Evolutionary conservation across 2,113 vertebrate genomes (phyloP), one percentile per base, ranked within the genome.

Genomic region (Prinia subflava): DNA sequence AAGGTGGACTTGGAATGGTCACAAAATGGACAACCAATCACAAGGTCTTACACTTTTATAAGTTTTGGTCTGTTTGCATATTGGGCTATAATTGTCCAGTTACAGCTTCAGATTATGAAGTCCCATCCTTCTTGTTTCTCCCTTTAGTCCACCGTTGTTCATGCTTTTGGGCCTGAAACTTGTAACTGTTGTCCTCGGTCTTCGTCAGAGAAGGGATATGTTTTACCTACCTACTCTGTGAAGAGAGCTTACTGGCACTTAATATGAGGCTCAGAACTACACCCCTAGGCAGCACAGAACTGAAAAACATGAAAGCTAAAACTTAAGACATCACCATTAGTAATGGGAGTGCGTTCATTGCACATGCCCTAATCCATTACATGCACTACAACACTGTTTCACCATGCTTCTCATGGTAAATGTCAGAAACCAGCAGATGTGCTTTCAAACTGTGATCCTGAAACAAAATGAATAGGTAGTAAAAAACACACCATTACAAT

Each of bases 341-440:
- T 18, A 52, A 28, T 5, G 7, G 11, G 10, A 56, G 6, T n/a
- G 3, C 0, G 0, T 60, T 60, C 55, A 33, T 10, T 2, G 2
- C 4, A 1, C 2, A 1, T 35, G 4, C 2, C 1, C 2, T 52
- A 78, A 46, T 60, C 11, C 22, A 60, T 15, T 20, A 44, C 8
- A 49, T 30, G 15, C 8, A 9, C 5, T 56, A 24, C 14, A 49
- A 20, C 4, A 10, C 13, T 27, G 23, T 12, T 93, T 42, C 2
- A 0, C 23, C 14, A 4, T 17, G 13, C 31, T 15, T 53, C 2
- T 1, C 10, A 9, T 19, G 10, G 6, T 22, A 27, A 82, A 23
- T 33, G 2, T 49, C 11, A 78, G 17, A 18, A 18, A 35, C 16
- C 10, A 55, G 57, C 53, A 67, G 10, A 67, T 28, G 10, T 68